phyloP scores from a whole-genome alignment of 1,140 invertebrate species.

The Littorina saxatilis region DNA sequence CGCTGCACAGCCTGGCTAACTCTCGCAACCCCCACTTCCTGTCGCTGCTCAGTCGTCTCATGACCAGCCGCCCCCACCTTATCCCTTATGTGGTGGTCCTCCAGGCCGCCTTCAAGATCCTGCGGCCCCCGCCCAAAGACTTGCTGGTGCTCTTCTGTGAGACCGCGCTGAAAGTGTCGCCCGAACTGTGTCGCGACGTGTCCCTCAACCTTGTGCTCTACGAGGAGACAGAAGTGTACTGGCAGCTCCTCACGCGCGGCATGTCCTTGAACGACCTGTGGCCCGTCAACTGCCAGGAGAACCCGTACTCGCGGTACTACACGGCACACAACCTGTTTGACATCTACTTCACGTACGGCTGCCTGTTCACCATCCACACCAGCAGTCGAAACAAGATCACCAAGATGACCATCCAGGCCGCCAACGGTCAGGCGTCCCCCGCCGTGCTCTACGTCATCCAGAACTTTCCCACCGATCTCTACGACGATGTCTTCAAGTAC shows the following conservation, averaged over 20 bases:
- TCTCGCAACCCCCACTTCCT: constrained; percentile 17
- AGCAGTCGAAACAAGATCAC: constrained; percentile 40
- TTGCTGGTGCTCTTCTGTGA: constrained; percentile 36
- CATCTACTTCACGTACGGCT: constrained; percentile 39
- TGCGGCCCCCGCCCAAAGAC: constrained; percentile 34
- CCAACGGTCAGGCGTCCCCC: constrained; percentile 30
- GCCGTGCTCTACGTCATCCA: constrained; percentile 38
- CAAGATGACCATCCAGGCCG: constrained; percentile 39
- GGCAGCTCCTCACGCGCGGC: constrained; percentile 30
- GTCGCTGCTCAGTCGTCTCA: background rate
- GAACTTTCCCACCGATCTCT: constrained; percentile 39
- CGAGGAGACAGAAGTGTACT: constrained; percentile 38
- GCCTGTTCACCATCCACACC: constrained; percentile 36
- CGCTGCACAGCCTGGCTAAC: constrained; percentile 5
- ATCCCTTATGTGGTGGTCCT: constrained; percentile 31
- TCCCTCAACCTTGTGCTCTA: constrained; percentile 36
- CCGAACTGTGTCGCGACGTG: constrained; percentile 30
- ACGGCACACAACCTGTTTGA: constrained; percentile 36
- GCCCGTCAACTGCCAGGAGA: constrained; percentile 37
- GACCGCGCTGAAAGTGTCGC: constrained; percentile 23
- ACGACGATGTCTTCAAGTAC: constrained; percentile 39
- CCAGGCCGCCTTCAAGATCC: constrained; percentile 36
- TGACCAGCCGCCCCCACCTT: background rate
- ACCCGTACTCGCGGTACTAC: constrained; percentile 24
- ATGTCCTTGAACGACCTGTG: constrained; percentile 33